Conservation (phyloP, 2,888 invertebrate genomes). For the Dorcus parallelipipedus region DNA sequence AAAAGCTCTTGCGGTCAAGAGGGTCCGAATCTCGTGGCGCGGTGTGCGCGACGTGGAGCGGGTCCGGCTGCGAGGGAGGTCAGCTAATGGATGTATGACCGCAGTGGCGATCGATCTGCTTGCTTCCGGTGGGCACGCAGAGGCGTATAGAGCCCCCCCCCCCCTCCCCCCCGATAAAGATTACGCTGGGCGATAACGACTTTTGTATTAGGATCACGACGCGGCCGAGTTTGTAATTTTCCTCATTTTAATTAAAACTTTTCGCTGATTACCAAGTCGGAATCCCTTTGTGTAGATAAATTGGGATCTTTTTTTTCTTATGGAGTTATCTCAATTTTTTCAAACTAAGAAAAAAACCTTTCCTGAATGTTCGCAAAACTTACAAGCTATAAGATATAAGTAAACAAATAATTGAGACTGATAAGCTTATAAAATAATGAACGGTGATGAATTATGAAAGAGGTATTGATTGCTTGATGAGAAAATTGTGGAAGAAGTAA, state of each 20-base stretch:
- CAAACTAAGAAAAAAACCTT: too few species aligned
- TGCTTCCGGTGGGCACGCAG: slow-evolving; percentile 4
- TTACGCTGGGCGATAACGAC: background rate
- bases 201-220: background rate
- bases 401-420: too few species aligned
- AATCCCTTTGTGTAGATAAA: background rate
- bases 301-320: background rate
- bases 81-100: slow-evolving; percentile 39
- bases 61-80: slow-evolving; percentile 24
- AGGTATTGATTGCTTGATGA: too few species aligned
- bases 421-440: too few species aligned
- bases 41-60: slow-evolving; percentile 13
- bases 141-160: background rate
- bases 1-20: slow-evolving; percentile 21
- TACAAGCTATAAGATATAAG: too few species aligned
- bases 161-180: background rate
- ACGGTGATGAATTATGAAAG: too few species aligned
- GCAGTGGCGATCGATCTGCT: slow-evolving; percentile 34
- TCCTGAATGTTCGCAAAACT: too few species aligned
- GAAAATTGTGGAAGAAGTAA: too few species aligned
- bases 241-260: background rate
- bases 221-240: background rate
- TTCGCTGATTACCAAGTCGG: background rate
- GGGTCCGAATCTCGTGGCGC: slow-evolving; percentile 21
- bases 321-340: too few species aligned